Percentiles rank a stretch among this genome's conserved stretches.
Evolutionary conservation across 2,113 vertebrate species (phyloP).

Genomic region (Melierax canorus): DNA sequence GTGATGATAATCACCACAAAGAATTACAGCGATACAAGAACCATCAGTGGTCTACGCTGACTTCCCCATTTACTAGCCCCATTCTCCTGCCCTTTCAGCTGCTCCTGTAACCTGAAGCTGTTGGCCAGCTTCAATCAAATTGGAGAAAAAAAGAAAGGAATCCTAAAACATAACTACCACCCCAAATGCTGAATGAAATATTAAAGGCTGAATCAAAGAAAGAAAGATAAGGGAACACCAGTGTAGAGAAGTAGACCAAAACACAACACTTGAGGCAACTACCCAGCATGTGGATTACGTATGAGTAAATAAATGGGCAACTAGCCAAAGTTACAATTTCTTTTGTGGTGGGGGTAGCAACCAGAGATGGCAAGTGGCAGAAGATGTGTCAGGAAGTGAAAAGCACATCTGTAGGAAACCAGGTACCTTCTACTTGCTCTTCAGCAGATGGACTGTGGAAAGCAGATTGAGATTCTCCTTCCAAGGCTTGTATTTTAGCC

Average conservation of each 20-base stretch:
- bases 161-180: neutral
- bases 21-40: neutral
- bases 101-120: neutral
- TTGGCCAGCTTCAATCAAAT: neutral
- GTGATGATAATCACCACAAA: neutral
- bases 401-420: neutral
- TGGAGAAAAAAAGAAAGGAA: neutral
- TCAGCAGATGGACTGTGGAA: neutral
- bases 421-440: neutral
- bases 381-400: neutral
- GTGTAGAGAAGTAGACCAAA: neutral
- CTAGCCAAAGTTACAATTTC: neutral
- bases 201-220: neutral
- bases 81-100: neutral
- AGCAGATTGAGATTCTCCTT: neutral
- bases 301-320: neutral
- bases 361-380: neutral
- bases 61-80: neutral
- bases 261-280: neutral
- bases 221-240: neutral
- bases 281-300: neutral
- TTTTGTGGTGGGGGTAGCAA: neutral
- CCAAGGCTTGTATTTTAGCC: accelerated
- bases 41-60: accelerated
- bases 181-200: neutral